phyloP scores from a whole-genome alignment of 2,888 invertebrate genomes.

The Rhamphomyia laevipes region DNA sequence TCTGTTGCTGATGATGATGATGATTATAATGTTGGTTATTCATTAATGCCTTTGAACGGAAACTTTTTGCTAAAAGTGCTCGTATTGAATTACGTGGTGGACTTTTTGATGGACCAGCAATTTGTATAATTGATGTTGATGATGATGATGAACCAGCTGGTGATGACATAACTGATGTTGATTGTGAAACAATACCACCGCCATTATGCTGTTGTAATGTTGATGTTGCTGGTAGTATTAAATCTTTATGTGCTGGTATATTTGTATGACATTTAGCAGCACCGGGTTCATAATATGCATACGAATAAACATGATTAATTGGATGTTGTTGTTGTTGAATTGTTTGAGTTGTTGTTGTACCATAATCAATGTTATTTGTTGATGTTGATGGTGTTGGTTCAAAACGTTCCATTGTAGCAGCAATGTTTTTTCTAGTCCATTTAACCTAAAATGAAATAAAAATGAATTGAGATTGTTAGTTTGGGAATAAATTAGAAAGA shows the following conservation, averaged over 20 bases:
- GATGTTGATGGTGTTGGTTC: slow-evolving; percentile 38
- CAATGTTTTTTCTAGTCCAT: slow-evolving; percentile 52
- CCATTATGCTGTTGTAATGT: background rate
- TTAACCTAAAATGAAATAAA: slow-evolving; percentile 40
- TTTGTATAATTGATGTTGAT: slow-evolving; percentile 16
- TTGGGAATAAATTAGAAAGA: too few species aligned
- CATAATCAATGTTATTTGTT: slow-evolving; percentile 29
- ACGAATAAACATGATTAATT: slow-evolving; percentile 55
- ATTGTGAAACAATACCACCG: slow-evolving; percentile 8
- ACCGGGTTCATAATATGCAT: slow-evolving; percentile 69
- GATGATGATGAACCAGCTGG: background rate
- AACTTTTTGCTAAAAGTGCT: slow-evolving; percentile 32
- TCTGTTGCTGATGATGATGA: slow-evolving; percentile 3
- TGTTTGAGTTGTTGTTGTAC: slow-evolving; percentile 11
- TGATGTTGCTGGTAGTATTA: slow-evolving; percentile 19
- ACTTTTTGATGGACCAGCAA: slow-evolving; percentile 30
- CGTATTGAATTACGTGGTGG: slow-evolving; percentile 36
- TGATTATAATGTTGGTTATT: slow-evolving; percentile 23
- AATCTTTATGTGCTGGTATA: slow-evolving; percentile 44
- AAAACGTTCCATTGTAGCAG: slow-evolving; percentile 52
- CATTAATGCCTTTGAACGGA: slow-evolving; percentile 30
- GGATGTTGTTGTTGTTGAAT: slow-evolving; percentile 16
- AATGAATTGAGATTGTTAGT: too few species aligned
- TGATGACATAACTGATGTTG: background rate
- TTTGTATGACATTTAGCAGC: slow-evolving; percentile 50